These are phyloP conservation scores for Calameuta filiformis DNA, from an alignment of 2,888 invertebrate species.

Conservation along the genomic window DNA sequence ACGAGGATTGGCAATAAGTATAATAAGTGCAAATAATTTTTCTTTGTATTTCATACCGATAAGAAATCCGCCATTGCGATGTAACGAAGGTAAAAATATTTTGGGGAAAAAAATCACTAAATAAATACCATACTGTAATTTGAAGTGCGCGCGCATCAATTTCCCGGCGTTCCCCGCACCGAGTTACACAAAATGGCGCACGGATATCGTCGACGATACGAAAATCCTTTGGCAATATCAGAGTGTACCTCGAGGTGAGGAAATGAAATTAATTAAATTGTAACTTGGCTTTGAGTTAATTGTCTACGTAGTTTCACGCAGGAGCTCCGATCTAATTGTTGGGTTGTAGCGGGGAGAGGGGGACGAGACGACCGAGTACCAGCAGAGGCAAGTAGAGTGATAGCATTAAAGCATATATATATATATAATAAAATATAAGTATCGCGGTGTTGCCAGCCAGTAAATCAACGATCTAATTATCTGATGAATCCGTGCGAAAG, in stretches of 20 bases:
- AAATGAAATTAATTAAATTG: constrained; percentile 43
- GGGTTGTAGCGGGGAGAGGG: background rate
- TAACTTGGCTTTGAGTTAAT: constrained; percentile 32
- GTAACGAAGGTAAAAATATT: too few relatives aligned
- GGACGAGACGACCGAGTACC: background rate
- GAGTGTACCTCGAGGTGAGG: background rate
- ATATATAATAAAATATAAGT: constrained; percentile 7
- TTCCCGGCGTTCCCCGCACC: background rate
- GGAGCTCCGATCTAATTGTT: background rate
- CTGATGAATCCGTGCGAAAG: background rate
- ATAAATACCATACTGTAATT: too few relatives aligned
- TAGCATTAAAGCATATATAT: constrained; percentile 18
- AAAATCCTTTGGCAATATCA: background rate
- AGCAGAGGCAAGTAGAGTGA: background rate
- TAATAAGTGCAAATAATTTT: too few relatives aligned
- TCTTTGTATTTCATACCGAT: too few relatives aligned
- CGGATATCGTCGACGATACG: background rate
- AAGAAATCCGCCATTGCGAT: too few relatives aligned
- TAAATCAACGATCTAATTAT: background rate
- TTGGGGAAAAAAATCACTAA: too few relatives aligned
- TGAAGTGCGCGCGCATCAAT: background rate
- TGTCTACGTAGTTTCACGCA: constrained; percentile 29
- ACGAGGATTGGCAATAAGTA: too few relatives aligned
- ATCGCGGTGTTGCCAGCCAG: background rate
- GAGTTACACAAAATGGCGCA: background rate